A percentile compares a stretch with the other conserved stretches of the same genome.
phyloP scores from a whole-genome alignment of 1,140 invertebrate species.

The Orchesella cincta region DNA sequence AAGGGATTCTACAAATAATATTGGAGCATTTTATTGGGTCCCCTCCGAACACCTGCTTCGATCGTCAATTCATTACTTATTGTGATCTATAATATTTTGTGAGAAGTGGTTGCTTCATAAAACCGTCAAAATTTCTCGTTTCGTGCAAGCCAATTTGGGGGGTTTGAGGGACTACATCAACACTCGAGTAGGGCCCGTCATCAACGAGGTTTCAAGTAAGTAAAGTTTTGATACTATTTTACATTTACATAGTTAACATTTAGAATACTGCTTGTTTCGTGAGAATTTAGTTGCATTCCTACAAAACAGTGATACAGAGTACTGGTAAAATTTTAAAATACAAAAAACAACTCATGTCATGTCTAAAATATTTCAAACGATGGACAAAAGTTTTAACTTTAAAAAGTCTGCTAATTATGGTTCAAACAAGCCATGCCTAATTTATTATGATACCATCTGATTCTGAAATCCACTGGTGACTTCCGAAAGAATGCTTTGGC shows the following conservation, averaged over 20 bases:
- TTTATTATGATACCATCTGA: background rate
- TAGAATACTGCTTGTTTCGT: background rate
- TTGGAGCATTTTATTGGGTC: no score
- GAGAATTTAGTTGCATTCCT: background rate
- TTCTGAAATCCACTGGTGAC: no score
- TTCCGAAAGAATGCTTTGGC: no score
- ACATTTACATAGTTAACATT: background rate
- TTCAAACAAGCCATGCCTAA: background rate
- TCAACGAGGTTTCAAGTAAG: slow-evolving; percentile 52
- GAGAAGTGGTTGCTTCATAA: slow-evolving; percentile 17
- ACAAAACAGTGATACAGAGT: background rate
- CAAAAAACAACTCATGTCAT: no score
- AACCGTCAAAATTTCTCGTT: slow-evolving; percentile 51
- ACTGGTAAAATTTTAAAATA: background rate
- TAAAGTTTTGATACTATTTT: background rate
- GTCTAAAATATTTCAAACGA: no score
- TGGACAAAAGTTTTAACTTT: no score
- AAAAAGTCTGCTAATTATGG: no score
- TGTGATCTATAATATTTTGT: slow-evolving; percentile 8
- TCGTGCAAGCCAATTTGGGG: slow-evolving; percentile 50
- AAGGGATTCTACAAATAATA: background rate
- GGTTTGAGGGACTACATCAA: slow-evolving; percentile 50
- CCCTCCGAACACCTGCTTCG: background rate
- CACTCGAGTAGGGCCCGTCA: slow-evolving; percentile 49
- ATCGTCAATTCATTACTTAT: background rate